phyloP scores from a whole-genome alignment of 2,113 vertebrate genomes.

The Daubentonia madagascariensis region DNA sequence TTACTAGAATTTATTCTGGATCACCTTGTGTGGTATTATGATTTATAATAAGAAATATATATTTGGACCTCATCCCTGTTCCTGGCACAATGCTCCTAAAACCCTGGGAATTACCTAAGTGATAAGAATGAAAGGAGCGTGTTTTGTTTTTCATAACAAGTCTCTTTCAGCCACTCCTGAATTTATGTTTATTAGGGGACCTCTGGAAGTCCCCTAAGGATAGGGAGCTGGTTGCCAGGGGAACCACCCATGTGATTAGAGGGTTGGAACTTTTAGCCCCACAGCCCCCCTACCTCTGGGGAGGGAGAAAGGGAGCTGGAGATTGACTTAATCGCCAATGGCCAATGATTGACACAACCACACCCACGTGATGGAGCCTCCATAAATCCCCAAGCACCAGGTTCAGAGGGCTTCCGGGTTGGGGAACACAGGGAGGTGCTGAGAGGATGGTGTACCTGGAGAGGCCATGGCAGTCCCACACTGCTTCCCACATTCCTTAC shows the following conservation, averaged over 20 bases:
- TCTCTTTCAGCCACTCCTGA: neutral
- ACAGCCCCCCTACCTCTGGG: neutral
- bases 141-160: neutral
- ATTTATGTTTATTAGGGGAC: neutral
- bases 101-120: neutral
- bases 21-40: neutral
- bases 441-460: neutral
- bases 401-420: neutral
- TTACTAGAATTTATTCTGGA: neutral
- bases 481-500: neutral
- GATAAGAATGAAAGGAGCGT: neutral
- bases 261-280: neutral
- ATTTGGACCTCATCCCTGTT: neutral
- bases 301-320: neutral
- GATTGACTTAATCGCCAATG: neutral
- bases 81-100: neutral
- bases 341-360: neutral
- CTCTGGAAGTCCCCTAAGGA: neutral
- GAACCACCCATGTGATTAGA: neutral
- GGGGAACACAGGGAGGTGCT: neutral
- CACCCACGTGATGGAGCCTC: neutral
- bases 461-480: neutral
- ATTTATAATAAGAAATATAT: neutral
- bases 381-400: neutral
- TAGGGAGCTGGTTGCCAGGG: neutral